These are phyloP conservation scores for Mola mola DNA, from an alignment of 2,113 vertebrate genomes.

Conservation along the genomic window DNA sequence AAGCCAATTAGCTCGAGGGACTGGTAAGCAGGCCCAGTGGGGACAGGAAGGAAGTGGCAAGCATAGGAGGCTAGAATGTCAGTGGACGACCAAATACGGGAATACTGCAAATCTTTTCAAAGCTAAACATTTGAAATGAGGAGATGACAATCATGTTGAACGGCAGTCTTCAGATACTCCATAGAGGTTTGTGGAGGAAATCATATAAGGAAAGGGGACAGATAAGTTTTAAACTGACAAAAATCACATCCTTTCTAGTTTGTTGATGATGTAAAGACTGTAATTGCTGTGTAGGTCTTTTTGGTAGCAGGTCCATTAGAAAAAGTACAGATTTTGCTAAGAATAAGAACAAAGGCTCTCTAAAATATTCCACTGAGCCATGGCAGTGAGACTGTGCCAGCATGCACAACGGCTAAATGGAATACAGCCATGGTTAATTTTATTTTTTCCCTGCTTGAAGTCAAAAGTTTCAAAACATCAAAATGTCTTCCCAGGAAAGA, in stretches of 20 bases:
- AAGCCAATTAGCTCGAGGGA: constrained; percentile 44
- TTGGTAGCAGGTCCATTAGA: too few relatives aligned
- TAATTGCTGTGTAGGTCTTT: too few relatives aligned
- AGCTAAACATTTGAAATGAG: not conserved
- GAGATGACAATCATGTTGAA: not conserved
- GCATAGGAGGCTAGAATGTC: constrained; percentile 54
- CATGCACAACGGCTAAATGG: not conserved
- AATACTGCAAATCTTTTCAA: constrained; percentile 35
- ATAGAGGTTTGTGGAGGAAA: constrained; percentile 14
- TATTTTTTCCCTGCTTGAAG: too few relatives aligned
- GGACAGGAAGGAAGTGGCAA: constrained; percentile 60
- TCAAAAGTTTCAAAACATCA: not conserved
- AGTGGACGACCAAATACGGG: constrained; percentile 54
- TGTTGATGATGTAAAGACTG: too few relatives aligned
- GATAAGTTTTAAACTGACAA: too few relatives aligned
- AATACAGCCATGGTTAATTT: too few relatives aligned
- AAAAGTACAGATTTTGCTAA: too few relatives aligned
- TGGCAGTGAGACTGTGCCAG: not conserved
- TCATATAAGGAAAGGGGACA: not conserved
- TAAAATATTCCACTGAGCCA: not conserved
- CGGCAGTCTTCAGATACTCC: constrained; percentile 16
- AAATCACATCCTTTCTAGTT: too few relatives aligned
- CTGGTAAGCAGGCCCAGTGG: constrained; percentile 44
- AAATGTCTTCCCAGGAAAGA: not conserved
- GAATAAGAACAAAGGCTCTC: not conserved